Conservation (phyloP, 1,140 invertebrate species). For the Bemisia tabaci region DNA sequence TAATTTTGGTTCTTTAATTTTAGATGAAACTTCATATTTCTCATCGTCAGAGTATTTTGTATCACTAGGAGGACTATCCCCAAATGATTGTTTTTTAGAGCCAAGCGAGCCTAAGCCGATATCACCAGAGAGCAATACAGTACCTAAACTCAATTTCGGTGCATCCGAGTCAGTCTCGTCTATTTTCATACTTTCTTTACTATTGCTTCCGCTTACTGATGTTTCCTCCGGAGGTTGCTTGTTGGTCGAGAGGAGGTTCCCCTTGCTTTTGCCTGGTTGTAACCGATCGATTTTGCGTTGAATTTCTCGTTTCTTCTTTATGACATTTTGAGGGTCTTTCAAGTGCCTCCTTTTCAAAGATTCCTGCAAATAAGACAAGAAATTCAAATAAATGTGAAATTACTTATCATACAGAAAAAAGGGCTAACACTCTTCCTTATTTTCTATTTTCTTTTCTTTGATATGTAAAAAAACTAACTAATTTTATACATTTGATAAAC, state of each 20-base stretch:
- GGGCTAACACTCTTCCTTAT: too few species aligned
- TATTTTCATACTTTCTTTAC: background rate
- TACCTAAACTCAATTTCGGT: constrained; percentile 65
- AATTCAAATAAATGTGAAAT: background rate
- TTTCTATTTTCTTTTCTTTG: too few species aligned
- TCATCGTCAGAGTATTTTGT: constrained; percentile 18
- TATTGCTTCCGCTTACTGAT: background rate
- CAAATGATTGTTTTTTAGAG: constrained; percentile 18
- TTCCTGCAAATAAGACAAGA: constrained; percentile 19
- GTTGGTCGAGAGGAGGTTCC: constrained; percentile 47
- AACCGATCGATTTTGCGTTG: constrained; percentile 66
- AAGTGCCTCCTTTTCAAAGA: constrained; percentile 18
- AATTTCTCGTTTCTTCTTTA: constrained; percentile 48
- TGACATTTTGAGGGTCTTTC: constrained; percentile 18
- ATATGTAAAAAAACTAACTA: too few species aligned
- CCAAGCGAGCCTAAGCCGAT: constrained; percentile 23
- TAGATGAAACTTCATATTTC: constrained; percentile 11
- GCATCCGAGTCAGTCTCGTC: constrained; percentile 8
- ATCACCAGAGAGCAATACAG: constrained; percentile 48
- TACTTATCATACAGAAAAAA: constrained; percentile 1
- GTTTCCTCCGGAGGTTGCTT: constrained; percentile 4
- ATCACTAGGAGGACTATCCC: constrained; percentile 14
- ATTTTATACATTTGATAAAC: too few species aligned
- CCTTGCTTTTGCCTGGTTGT: constrained; percentile 71
- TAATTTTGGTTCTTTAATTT: constrained; percentile 12